Evolutionary conservation across 1,140 invertebrate genomes (phyloP).

Genomic region (Radopholus similis): DNA sequence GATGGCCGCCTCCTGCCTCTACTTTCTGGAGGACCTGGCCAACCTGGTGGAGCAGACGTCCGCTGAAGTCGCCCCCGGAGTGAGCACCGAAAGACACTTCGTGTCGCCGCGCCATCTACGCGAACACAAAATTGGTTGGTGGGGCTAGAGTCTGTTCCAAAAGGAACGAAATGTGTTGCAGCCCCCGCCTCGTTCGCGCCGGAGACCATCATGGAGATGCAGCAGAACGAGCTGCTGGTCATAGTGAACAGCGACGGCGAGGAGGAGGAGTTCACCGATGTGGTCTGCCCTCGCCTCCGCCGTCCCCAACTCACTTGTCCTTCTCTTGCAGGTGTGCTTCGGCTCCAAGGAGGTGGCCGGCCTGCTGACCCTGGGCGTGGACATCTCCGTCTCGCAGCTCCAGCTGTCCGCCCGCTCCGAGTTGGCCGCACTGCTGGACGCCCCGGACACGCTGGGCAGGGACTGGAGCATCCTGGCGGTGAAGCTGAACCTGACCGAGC

Average conservation of each 20-base stretch:
- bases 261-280: slow-evolving; percentile 69
- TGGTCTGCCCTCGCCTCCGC: too few relatives aligned
- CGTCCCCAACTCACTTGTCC: too few relatives aligned
- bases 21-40: slow-evolving; percentile 73
- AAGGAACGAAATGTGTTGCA: neutral
- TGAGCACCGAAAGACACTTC: slow-evolving; percentile 59
- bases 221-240: slow-evolving; percentile 61
- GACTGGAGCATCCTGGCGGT: slow-evolving; percentile 80
- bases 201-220: slow-evolving; percentile 67
- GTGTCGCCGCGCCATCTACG: slow-evolving; percentile 54
- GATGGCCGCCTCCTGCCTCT: slow-evolving; percentile 66
- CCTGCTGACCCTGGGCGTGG: slow-evolving; percentile 62
- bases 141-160: neutral
- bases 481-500: slow-evolving; percentile 68
- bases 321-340: slow-evolving; percentile 66
- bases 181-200: slow-evolving; percentile 63
- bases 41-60: slow-evolving; percentile 69
- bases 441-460: slow-evolving; percentile 72
- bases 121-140: slow-evolving; percentile 38
- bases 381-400: slow-evolving; percentile 65
- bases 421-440: slow-evolving; percentile 69
- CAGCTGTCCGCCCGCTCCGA: slow-evolving; percentile 64
- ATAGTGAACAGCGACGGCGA: slow-evolving; percentile 67
- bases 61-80: slow-evolving; percentile 58
- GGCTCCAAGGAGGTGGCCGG: slow-evolving; percentile 64